Evolutionary conservation across 2,888 invertebrate genomes (phyloP), one percentile per base, ranked within the genome.

Genomic region (Timema podura): DNA sequence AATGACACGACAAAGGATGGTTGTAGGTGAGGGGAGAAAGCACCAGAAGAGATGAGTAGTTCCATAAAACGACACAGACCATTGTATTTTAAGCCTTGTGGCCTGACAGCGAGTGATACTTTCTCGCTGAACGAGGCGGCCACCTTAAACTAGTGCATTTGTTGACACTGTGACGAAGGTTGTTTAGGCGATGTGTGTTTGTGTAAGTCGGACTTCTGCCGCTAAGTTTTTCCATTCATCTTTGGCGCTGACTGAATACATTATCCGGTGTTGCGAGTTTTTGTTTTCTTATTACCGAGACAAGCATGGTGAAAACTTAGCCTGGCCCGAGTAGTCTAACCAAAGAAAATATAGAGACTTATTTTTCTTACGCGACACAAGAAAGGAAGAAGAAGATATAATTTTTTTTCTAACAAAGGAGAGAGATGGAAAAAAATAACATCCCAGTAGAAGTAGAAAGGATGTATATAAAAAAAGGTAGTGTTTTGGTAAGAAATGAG

Each of bases 301-400:
- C 67, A 67, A 48, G 67, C 48, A 67, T 51, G 67, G 16, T 67
- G 67, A 67, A 49, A 67, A 67, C 67, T 44, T 16, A 61, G 67
- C 44, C 11, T 51, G 61, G 61, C 61, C 44, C 3, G 45, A 61
- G 61, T 44, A 13, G 61, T 30, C 30, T 3, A 30, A 30, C 30
- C 30, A 30, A 30, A 30, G 30, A 30, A 30, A 30, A 30, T 30
- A 30, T 30, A 30, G 30, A 30, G 30, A 30, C 30, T 30, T 30
- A 30, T 30, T 30, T 30, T 30, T 30, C 30, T 30, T 30, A 30
- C 30, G 30, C 30, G 3, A 30, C 30, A 61, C 16, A 61, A 45
- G 61, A 61, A 61, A 45, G 61, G 30, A 61, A 61, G 44, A 45
- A 61, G 61, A 16, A 16, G 13, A 61, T 30, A 30, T 6, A 10